These are phyloP conservation scores for Polydrusus tereticollis DNA, from an alignment of 2,888 invertebrate species.

Conservation along the genomic window DNA sequence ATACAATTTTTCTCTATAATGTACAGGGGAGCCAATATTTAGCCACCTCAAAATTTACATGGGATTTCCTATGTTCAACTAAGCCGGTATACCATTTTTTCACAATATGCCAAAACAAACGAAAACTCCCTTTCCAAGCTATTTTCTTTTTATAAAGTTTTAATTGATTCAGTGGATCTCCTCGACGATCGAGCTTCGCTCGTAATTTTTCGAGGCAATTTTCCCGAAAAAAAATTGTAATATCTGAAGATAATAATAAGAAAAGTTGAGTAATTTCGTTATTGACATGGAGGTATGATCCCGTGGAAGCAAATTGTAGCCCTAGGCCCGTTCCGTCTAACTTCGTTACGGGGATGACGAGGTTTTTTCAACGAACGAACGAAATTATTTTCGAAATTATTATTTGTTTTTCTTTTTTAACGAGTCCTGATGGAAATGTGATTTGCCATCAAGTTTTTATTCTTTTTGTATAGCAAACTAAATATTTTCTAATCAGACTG, in stretches of 20 bases:
- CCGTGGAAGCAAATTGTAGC: constrained; percentile 59
- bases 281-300: constrained; percentile 58
- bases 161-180: constrained; percentile 38
- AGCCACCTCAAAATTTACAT: too few species aligned
- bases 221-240: constrained; percentile 49
- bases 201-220: constrained; percentile 47
- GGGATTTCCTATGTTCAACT: too few species aligned
- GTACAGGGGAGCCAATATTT: too few species aligned
- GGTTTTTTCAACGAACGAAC: constrained; percentile 44
- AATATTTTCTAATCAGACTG: neutral
- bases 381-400: constrained; percentile 38
- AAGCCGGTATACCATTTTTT: too few species aligned
- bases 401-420: constrained; percentile 43
- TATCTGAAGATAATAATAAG: constrained; percentile 59
- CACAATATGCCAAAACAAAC: neutral
- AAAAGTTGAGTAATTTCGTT: constrained; percentile 60
- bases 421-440: constrained; percentile 28
- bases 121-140: constrained; percentile 15
- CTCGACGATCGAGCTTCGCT: constrained; percentile 28
- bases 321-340: constrained; percentile 51
- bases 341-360: constrained; percentile 45
- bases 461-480: constrained; percentile 28
- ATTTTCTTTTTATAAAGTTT: constrained; percentile 45
- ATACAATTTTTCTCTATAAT: too few species aligned
- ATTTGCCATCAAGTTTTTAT: constrained; percentile 42